Evolutionary conservation across 2,113 vertebrate genomes (phyloP), one percentile per base, ranked within the genome.

Genomic region (Sciurus niger): DNA sequence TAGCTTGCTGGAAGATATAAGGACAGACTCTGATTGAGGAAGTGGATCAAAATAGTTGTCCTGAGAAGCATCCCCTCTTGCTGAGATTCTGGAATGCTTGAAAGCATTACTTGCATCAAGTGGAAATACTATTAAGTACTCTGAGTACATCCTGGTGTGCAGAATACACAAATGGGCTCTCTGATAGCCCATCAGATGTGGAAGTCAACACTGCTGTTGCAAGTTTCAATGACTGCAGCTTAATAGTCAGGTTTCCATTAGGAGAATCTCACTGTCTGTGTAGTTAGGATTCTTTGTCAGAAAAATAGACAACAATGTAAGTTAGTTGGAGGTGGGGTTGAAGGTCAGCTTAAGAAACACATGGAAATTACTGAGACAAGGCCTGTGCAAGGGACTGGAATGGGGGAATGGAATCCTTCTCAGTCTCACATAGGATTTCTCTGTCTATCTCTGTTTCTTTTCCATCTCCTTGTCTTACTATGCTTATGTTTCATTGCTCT

Each of bases 51-150:
- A 93, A 65, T 13, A 43, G 74, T 58, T 70, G 25, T 78, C 37
- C 74, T 65, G 30, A 24, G 87, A 83, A 78, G 46, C 24, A 32
- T 11, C 53, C 28, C 8, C 16, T 86, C 37, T 70, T 63, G 68
- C 60, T 58, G 58, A 89, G 74, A 74, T n/a, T 32, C 48, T 16
- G 76, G 40, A 30, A 51, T 12, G n/a, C 60, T 84, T 22, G n/a
- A 34, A 91, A 79, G 40, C 34, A 79, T 68, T 90, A n/a, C 97
- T 70, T 92, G 63, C 43, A 53, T 84, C 25, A 46, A 82, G 78
- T 74, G 65, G 73, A 93, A 89, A 83, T 48, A 67, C 68, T 55
- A 30, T 65, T 88, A 87, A 90, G 76, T 70, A 94, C 51, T 94
- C 51, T 63, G 86, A 89, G 87, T 34, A 48, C 37, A 72, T 58